A percentile compares a stretch with the other conserved stretches of the same genome.
phyloP scores from a whole-genome alignment of 1,140 invertebrate species.

The Aphidius gifuensis region DNA sequence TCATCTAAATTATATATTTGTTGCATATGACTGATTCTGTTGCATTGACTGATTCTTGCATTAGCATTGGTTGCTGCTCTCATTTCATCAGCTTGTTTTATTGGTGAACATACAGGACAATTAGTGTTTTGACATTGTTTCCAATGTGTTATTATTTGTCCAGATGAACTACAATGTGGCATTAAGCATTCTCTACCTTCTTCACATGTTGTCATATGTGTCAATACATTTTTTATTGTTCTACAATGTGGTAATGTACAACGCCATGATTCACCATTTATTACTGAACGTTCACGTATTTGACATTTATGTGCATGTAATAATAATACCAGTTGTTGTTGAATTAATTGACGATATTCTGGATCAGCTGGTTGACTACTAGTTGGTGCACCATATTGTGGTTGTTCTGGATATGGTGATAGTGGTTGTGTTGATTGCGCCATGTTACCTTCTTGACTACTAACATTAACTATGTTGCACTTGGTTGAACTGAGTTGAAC shows the following conservation, averaged over 20 bases:
- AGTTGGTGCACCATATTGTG: constrained; percentile 64
- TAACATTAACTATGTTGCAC: constrained; percentile 28
- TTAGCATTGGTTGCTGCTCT: constrained; percentile 61
- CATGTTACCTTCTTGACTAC: constrained; percentile 59
- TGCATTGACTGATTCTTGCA: constrained; percentile 52
- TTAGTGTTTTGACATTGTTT: constrained; percentile 93
- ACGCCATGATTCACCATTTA: constrained; percentile 73
- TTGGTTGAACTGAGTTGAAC: too few relatives aligned
- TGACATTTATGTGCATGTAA: constrained; percentile 99
- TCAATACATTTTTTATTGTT: constrained; percentile 99
- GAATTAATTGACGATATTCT: constrained; percentile 97
- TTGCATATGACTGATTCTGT: constrained; percentile 41
- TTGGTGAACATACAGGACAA: constrained; percentile 96
- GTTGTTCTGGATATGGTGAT: constrained; percentile 68
- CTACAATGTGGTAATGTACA: constrained; percentile 95
- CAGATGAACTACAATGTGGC: constrained; percentile 95
- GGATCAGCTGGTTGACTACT: constrained; percentile 75
- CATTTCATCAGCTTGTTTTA: constrained; percentile 90
- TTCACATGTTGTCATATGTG: constrained; percentile 97
- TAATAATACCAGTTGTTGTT: constrained; percentile 94
- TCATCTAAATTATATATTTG: constrained; percentile 52
- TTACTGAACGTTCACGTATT: constrained; percentile 73
- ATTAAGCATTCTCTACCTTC: constrained; percentile 86
- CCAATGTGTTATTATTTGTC: constrained; percentile 99
- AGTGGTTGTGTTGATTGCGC: constrained; percentile 66